A percentile compares a stretch with the other conserved stretches of the same genome.
These are phyloP conservation scores for Phylloscopus trochiloides DNA, from an alignment of 2,113 vertebrate species.

Conservation along the genomic window DNA sequence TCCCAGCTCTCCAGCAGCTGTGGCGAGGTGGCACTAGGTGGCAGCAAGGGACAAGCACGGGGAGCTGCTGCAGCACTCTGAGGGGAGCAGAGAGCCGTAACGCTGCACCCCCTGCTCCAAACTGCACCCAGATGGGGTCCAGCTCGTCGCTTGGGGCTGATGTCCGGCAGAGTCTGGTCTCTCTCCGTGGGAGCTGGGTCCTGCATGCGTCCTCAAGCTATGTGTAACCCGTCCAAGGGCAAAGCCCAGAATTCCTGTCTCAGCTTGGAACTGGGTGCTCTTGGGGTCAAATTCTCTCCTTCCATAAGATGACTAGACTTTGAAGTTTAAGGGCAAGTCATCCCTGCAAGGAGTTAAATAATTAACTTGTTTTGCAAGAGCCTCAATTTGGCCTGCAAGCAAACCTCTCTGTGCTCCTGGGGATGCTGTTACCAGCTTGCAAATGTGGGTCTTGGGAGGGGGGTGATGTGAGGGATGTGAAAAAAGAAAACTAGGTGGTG, in stretches of 20 bases:
- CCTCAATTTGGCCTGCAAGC: not conserved
- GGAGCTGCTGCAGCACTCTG: not conserved
- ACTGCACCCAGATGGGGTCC: not conserved
- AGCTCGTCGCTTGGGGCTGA: not conserved
- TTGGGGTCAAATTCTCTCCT: not conserved
- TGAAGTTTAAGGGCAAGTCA: constrained; percentile 15
- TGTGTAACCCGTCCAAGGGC: not conserved
- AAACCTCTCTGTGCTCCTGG: not conserved
- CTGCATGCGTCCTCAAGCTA: accelerated
- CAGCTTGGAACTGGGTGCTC: not conserved
- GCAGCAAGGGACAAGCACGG: constrained; percentile 25
- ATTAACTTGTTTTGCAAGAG: constrained; percentile 42
- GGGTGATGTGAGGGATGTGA: not conserved
- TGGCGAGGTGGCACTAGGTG: constrained; percentile 11
- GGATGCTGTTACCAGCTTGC: not conserved
- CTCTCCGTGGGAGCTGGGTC: accelerated
- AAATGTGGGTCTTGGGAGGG: not conserved
- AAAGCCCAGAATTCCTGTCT: not conserved
- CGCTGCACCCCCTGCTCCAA: not conserved
- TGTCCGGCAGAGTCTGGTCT: not conserved
- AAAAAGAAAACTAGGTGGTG: not conserved
- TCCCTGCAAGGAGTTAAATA: not conserved
- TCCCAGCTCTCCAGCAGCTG: not conserved
- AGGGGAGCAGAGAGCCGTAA: not conserved
- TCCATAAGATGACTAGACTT: not conserved